Evolutionary conservation across 2,888 invertebrate species (phyloP).

Genomic region (Ophion ventricosus): DNA sequence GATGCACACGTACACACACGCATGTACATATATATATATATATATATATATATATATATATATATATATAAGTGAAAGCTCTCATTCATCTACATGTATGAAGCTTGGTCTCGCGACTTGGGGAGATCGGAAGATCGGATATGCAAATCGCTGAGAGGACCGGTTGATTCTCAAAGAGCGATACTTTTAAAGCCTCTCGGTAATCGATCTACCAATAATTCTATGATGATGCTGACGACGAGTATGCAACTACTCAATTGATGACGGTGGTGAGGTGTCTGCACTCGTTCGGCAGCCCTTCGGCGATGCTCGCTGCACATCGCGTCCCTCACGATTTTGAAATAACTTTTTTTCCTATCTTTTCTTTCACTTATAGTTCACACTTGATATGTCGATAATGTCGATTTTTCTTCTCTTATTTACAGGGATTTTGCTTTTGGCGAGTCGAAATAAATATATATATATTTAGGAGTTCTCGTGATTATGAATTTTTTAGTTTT

Average conservation of each 20-base stretch:
- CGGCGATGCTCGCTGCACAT: slow-evolving; percentile 23
- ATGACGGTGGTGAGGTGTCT: background rate
- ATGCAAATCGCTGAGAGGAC: slow-evolving; percentile 58
- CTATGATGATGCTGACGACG: slow-evolving; percentile 21
- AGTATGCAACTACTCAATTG: background rate
- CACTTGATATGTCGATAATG: slow-evolving; percentile 63
- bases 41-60: slow-evolving; percentile 12
- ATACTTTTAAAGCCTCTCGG: slow-evolving; percentile 27
- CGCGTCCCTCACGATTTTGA: slow-evolving; percentile 5
- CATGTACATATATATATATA: background rate
- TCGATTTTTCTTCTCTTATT: slow-evolving; percentile 52
- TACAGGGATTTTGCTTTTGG: slow-evolving; percentile 54
- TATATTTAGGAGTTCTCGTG: background rate
- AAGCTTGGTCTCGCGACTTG: slow-evolving; percentile 40
- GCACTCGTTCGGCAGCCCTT: background rate
- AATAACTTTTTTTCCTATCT: background rate
- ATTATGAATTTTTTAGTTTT: background rate
- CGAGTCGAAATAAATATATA: background rate
- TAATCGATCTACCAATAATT: slow-evolving; percentile 42
- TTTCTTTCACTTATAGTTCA: slow-evolving; percentile 35
- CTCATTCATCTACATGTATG: background rate
- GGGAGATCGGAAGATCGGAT: slow-evolving; percentile 48
- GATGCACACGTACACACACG: background rate
- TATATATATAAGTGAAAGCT: background rate
- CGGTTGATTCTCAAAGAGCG: slow-evolving; percentile 22